Percentiles rank a stretch among this genome's conserved stretches.
phyloP scores from a whole-genome alignment of 2,797 vertebrate species.

The Phrynocephalus guinanensis region DNA sequence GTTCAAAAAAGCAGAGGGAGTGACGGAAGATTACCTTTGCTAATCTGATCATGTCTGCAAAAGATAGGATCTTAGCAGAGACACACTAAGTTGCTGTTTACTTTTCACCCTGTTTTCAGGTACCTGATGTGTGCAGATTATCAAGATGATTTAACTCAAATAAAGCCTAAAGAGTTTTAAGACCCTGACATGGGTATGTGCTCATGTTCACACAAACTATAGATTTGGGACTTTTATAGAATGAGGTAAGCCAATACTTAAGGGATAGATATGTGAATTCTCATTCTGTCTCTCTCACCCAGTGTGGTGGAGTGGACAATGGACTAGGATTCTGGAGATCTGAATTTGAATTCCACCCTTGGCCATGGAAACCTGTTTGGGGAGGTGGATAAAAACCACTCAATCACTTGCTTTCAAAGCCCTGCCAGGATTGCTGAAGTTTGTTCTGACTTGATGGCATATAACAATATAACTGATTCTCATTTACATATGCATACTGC shows the following conservation, averaged over 20 bases:
- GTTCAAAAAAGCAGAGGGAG: not conserved
- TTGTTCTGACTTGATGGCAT: too few relatives aligned
- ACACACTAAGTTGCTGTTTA: not conserved
- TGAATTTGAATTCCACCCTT: too few relatives aligned
- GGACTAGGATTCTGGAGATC: too few relatives aligned
- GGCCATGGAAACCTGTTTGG: too few relatives aligned
- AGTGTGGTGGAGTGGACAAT: too few relatives aligned
- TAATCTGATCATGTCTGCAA: not conserved
- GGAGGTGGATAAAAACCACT: too few relatives aligned
- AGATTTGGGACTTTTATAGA: not conserved
- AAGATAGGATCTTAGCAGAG: conserved; percentile 4
- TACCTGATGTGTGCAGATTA: not conserved
- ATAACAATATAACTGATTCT: too few relatives aligned
- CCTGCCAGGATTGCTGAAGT: too few relatives aligned
- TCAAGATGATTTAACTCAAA: not conserved
- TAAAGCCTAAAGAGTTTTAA: not conserved
- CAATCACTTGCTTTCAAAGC: too few relatives aligned
- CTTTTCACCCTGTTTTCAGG: not conserved
- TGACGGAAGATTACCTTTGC: not conserved
- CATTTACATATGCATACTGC: too few relatives aligned
- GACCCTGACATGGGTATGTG: not conserved
- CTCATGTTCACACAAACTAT: not conserved
- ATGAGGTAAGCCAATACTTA: not conserved
- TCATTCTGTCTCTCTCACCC: not conserved
- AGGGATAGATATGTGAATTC: not conserved